Conservation (phyloP, 2,113 vertebrate species). For the Hemiprocne comata region DNA sequence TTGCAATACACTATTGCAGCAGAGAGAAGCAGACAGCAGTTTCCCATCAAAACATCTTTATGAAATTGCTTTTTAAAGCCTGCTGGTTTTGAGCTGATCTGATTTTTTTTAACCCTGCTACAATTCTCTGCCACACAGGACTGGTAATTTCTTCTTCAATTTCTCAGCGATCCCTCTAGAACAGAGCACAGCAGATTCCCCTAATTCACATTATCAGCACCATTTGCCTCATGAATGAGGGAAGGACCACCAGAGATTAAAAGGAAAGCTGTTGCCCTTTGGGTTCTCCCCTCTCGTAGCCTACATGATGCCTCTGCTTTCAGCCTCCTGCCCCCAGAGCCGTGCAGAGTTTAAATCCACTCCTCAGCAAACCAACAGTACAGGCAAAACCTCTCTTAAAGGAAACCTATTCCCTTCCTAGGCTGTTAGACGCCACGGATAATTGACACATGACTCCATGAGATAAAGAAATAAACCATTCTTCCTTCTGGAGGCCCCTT, state of each 20-base stretch:
- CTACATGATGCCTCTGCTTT: neutral
- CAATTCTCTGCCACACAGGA: neutral
- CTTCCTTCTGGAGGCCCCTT: neutral
- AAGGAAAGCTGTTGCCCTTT: neutral
- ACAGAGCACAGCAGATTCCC: neutral
- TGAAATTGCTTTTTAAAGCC: neutral
- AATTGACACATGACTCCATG: neutral
- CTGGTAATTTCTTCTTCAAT: neutral
- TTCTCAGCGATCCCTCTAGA: neutral
- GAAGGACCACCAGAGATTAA: neutral
- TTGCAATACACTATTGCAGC: accelerated
- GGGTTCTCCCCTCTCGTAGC: neutral
- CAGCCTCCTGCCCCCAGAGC: neutral
- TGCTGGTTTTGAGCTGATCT: neutral
- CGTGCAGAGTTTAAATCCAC: accelerated
- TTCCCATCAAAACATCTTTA: neutral
- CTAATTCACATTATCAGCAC: neutral
- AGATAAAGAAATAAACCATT: neutral
- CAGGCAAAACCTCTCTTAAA: neutral
- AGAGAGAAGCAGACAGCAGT: neutral
- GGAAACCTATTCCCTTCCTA: neutral
- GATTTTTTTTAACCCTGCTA: neutral
- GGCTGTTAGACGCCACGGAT: neutral
- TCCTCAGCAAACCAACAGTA: neutral
- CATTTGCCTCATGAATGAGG: neutral